Evolutionary conservation across 2,113 vertebrate species (phyloP), one percentile per base, ranked within the genome.

Genomic region (Megalops atlanticus): DNA sequence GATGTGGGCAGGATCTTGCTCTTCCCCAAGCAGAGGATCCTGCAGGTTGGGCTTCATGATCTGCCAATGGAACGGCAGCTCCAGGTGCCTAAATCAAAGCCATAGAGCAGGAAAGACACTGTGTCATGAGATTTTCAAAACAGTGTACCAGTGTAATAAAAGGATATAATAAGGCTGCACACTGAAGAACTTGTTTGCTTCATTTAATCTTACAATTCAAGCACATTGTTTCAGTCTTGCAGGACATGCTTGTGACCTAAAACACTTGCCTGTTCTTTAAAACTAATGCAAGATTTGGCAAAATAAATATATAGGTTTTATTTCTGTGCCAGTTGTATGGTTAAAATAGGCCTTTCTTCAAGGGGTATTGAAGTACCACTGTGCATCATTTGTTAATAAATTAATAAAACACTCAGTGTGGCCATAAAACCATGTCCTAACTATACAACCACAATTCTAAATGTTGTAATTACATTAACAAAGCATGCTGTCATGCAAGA

Each of bases 41-140:
- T 86, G 86, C 86, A 96, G 78, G 85, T 96, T 94, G 84, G 97
- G 97, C 77, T 95, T 95, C 90, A 92, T 86, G 83, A 95, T 91
- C 91, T 95, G 94, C 97, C 97, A 99, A 84, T 92, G 92, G 89
- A 97, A 99, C 15, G 95, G 91, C 88, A 99, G 92, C 81, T 96
- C 95, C 89, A 97, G n/a, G 0, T 95, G 92, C 64, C 98, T 99
- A 88, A 24, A 84, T 24, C n/a, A 31, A 64, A 31, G 1, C n/a
- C 11, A 64, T 2, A 31, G 24, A 64, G 27, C 58, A 64, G 24
- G 31, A 3, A 64, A 7, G 31, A 31, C 58, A 24, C 7, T 5
- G 6, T n/a, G n/a, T 27, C 8, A 11, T 45, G 43, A 45, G 7
- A 14, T 45, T 45, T 45, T 45, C 43, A 45, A 45, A 45, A 45